Evolutionary conservation across 2,888 invertebrate genomes (phyloP), one percentile per base, ranked within the genome.

Genomic region (Stegana nigrithorax): DNA sequence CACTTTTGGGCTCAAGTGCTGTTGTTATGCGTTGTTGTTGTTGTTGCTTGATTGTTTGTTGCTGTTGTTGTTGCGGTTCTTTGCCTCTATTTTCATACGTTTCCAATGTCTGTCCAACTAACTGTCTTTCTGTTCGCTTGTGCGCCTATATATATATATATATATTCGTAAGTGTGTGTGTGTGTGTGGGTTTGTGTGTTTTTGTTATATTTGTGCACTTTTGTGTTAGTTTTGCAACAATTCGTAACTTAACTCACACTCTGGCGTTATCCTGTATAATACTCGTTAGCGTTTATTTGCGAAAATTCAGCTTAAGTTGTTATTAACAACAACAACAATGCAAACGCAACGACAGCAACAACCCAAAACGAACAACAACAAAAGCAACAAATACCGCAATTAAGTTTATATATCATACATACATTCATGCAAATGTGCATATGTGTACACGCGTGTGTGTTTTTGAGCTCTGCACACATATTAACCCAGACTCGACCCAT

Each of bases 231-330:
- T n/a, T 25, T 4, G 6, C 10, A 19, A 6, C 47, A 14, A 21
- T 19, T 47, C 4, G 47, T 7, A 14, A 12, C 14, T 39, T 39
- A 12, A n/a, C 7, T 26, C 8, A 6, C 42, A n/a, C 42, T 12
- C 23, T 19, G 10, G 2, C 42, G 17, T 42, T 17, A n/a, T n/a
- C 32, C 3, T 53, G 42, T 42, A 23, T 47, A 23, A 44, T 44
- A 14, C 57, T 44, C 47, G 32, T 59, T 59, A n/a, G 59, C 39
- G 36, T 39, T 50, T 59, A 59, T 32, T 44, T 60, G 51, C 21
- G 58, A 26, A 63, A 68, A 64, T 65, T 63, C 58, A 63, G 65
- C 59, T 65, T 57, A 65, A 67, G 68, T 68, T 69, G 64, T 64
- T 72, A 63, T 60, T 64, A 70, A 57, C 50, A 65, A 47, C 66